Evolutionary conservation across 2,888 invertebrate species (phyloP).

Genomic region (Punctoribates punctum): DNA sequence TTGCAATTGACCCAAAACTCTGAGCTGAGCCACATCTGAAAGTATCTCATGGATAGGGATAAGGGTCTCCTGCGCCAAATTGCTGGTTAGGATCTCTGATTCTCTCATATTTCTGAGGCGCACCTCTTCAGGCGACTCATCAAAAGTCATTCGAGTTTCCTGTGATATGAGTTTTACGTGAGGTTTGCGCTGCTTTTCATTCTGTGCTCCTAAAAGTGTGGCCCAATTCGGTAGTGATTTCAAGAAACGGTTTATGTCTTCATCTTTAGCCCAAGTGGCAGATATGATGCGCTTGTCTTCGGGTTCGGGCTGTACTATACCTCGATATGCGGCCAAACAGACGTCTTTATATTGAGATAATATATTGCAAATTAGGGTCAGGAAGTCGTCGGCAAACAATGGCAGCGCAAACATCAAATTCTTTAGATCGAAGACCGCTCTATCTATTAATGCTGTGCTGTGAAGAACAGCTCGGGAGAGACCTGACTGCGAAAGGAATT

Average conservation of each 20-base stretch:
- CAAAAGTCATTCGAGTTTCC: slow-evolving; percentile 50
- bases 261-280: slow-evolving; percentile 86
- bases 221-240: slow-evolving; percentile 72
- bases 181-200: slow-evolving; percentile 5
- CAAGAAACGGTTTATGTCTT: slow-evolving; percentile 87
- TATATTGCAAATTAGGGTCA: slow-evolving; percentile 67
- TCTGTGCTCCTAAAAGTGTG: slow-evolving; percentile 42
- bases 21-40: slow-evolving; percentile 73
- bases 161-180: slow-evolving; percentile 17
- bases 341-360: slow-evolving; percentile 67
- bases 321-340: slow-evolving; percentile 67
- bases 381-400: slow-evolving; percentile 68
- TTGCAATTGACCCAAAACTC: slow-evolving; percentile 80
- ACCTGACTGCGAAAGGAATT: slow-evolving; percentile 63
- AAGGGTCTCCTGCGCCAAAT: slow-evolving; percentile 75
- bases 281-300: slow-evolving; percentile 75
- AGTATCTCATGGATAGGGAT: slow-evolving; percentile 80
- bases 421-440: slow-evolving; percentile 64
- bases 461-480: slow-evolving; percentile 64
- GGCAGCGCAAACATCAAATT: slow-evolving; percentile 68
- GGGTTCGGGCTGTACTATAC: slow-evolving; percentile 71
- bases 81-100: slow-evolving; percentile 86
- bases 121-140: slow-evolving; percentile 74
- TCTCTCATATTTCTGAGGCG: slow-evolving; percentile 76
- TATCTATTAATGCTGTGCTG: slow-evolving; percentile 70